phyloP scores from a whole-genome alignment of 2,888 invertebrate genomes.

The Tetramorium bicarinatum region DNA sequence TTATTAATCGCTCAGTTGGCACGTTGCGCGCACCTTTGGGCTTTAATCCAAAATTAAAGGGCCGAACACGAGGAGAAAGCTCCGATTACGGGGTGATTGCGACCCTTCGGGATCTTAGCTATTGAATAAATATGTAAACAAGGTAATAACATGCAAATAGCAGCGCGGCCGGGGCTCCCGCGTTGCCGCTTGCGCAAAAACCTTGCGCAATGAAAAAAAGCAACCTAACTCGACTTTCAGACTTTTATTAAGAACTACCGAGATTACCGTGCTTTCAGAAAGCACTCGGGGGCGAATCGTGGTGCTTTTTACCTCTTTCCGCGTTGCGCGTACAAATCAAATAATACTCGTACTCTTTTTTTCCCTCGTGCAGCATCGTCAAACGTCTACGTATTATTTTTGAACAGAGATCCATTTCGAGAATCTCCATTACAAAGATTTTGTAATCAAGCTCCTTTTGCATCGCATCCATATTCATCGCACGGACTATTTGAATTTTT shows the following conservation, averaged over 20 bases:
- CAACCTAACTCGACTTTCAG: neutral
- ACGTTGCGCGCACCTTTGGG: conserved; percentile 57
- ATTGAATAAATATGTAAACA: conserved; percentile 82
- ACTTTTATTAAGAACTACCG: conserved; percentile 61
- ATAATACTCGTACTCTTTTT: neutral
- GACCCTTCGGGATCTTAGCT: conserved; percentile 67
- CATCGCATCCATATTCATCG: conserved; percentile 73
- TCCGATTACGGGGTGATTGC: conserved; percentile 73
- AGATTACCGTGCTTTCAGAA: conserved; percentile 27
- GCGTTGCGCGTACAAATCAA: conserved; percentile 32
- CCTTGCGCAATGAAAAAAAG: conserved; percentile 49
- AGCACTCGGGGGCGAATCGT: conserved; percentile 23
- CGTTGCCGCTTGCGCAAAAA: conserved; percentile 50
- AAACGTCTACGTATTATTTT: conserved; percentile 32
- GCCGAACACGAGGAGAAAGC: conserved; percentile 61
- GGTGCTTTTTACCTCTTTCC: neutral
- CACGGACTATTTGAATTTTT: conserved; percentile 73
- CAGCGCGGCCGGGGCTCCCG: conserved; percentile 74
- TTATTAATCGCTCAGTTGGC: conserved; percentile 68
- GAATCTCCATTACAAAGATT: conserved; percentile 72
- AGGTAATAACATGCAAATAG: conserved; percentile 86
- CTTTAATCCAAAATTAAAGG: conserved; percentile 79
- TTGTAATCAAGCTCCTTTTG: conserved; percentile 52
- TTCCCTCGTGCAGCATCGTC: neutral
- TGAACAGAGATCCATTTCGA: conserved; percentile 54